A percentile compares a stretch with the other conserved stretches of the same genome.
Evolutionary conservation across 1,140 invertebrate genomes (phyloP).

Genomic region (Drosophila fuyamai): DNA sequence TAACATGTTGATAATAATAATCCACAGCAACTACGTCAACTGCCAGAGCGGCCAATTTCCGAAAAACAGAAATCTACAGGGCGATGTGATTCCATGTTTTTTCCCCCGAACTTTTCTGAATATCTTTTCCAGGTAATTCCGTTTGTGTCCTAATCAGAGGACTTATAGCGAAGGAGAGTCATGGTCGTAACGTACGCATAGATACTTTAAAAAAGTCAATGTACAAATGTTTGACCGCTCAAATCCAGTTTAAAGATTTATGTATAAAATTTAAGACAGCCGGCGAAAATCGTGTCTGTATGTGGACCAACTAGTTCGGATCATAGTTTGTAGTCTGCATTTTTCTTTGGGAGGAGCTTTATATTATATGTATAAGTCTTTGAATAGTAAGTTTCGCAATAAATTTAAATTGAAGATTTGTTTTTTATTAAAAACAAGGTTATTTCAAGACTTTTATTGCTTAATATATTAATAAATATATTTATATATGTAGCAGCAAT

Average conservation of each 20-base stretch:
- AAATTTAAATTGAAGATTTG: not conserved
- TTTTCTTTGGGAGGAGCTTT: not conserved
- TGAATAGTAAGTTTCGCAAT: not conserved
- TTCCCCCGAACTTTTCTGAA: not conserved
- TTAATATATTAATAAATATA: too few species aligned
- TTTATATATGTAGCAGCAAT: too few species aligned
- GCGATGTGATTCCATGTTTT: conserved; percentile 17
- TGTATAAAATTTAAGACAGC: conserved; percentile 6
- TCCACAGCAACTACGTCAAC: conserved; percentile 12
- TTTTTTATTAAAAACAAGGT: too few species aligned
- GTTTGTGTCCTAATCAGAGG: not conserved
- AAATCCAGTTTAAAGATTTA: conserved; percentile 15
- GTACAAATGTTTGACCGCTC: not conserved
- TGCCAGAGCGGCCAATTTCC: not conserved
- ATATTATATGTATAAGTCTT: not conserved
- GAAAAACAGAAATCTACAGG: conserved; percentile 5
- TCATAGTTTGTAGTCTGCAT: conserved; percentile 4
- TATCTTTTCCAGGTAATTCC: conserved; percentile 1
- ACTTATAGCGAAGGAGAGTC: not conserved
- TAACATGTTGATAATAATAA: conserved; percentile 43
- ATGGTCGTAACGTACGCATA: not conserved
- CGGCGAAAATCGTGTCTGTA: not conserved
- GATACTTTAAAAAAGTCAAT: not conserved
- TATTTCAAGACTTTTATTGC: too few species aligned
- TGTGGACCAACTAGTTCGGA: conserved; percentile 12